phyloP scores from a whole-genome alignment of 2,113 vertebrate genomes.

The Fregata magnificens region DNA sequence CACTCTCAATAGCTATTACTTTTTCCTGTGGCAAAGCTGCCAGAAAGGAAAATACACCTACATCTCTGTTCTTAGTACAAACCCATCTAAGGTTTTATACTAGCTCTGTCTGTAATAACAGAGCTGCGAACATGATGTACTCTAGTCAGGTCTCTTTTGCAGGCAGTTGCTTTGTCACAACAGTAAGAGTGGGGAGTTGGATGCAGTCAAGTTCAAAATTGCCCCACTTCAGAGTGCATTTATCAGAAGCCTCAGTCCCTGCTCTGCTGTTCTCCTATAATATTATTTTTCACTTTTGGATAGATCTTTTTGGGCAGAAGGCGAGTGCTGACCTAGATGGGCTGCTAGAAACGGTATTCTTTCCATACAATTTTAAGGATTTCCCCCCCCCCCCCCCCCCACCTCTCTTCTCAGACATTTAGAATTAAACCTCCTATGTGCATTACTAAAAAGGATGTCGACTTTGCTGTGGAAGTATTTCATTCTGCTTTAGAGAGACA shows the following conservation, averaged over 20 bases:
- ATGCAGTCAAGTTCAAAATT: not conserved
- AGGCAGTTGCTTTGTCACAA: not conserved
- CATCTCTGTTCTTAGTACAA: not conserved
- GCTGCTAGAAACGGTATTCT: not conserved
- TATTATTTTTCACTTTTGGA: not conserved
- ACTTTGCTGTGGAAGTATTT: slow-evolving; percentile 88
- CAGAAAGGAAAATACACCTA: not conserved
- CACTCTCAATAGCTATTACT: not conserved
- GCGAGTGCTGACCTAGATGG: not conserved
- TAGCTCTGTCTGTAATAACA: not conserved
- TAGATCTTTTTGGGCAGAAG: not conserved
- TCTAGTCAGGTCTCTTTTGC: not conserved
- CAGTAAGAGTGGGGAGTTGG: not conserved
- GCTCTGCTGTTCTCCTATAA: not conserved
- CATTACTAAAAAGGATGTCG: slow-evolving; percentile 83
- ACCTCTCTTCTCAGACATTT: slow-evolving; percentile 82
- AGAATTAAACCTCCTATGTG: slow-evolving; percentile 92
- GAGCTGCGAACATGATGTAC: not conserved
- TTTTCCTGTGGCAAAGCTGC: not conserved
- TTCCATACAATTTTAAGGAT: not conserved
- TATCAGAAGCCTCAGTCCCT: not conserved
- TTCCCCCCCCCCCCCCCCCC: too few species aligned
- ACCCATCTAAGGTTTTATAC: not conserved
- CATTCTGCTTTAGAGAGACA: slow-evolving; percentile 77
- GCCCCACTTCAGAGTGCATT: not conserved